Percentiles rank a stretch among this genome's conserved stretches.
phyloP scores from a whole-genome alignment of 2,113 vertebrate species.

The Carollia perspicillata region DNA sequence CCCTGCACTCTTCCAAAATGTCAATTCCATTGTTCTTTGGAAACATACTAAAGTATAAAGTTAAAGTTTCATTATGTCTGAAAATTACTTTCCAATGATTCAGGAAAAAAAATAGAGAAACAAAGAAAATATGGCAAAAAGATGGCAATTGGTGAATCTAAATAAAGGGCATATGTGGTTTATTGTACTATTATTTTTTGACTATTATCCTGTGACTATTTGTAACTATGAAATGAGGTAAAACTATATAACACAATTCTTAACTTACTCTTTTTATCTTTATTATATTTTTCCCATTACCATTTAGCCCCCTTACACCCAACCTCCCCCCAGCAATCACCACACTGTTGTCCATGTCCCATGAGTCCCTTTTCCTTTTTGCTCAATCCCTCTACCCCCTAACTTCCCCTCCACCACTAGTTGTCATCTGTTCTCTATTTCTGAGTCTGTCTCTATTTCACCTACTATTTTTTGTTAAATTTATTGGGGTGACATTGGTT shows the following conservation, averaged over 20 bases:
- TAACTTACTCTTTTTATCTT: not conserved
- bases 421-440: too few species aligned
- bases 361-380: too few species aligned
- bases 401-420: too few species aligned
- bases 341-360: too few species aligned
- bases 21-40: not conserved
- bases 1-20: not conserved
- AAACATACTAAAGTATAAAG: not conserved
- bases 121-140: not conserved
- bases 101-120: not conserved
- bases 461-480: not conserved
- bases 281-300: too few species aligned
- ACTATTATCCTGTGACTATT: not conserved
- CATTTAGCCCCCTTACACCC: too few species aligned
- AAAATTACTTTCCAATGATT: not conserved
- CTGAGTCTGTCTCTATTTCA: too few species aligned
- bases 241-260: not conserved
- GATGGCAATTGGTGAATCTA: not conserved
- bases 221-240: not conserved
- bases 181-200: not conserved
- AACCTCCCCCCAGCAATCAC: too few species aligned
- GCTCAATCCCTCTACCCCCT: too few species aligned
- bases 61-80: not conserved
- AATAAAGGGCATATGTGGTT: not conserved
- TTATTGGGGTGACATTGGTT: not conserved